These are phyloP conservation scores for Columba janthina DNA, from an alignment of 2,113 vertebrate species.

Conservation along the genomic window DNA sequence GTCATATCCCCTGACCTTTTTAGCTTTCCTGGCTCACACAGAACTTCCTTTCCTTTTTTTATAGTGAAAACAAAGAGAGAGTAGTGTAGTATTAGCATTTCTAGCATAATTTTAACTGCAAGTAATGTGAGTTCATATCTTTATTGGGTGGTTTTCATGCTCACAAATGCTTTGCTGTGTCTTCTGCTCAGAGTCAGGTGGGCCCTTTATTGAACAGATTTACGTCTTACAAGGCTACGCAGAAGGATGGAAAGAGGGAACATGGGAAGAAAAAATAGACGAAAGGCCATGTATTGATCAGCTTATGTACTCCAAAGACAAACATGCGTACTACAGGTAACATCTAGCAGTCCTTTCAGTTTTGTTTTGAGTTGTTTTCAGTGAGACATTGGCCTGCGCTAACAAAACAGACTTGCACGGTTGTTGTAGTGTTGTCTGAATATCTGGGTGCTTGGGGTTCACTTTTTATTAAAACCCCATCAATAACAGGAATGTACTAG, in stretches of 20 bases:
- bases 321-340: conserved; percentile 90
- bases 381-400: neutral
- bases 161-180: neutral
- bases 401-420: neutral
- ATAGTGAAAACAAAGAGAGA: neutral
- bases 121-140: neutral
- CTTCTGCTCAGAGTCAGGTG: conserved; percentile 86
- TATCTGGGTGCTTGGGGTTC: neutral
- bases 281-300: conserved; percentile 87
- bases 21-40: neutral
- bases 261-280: conserved; percentile 95
- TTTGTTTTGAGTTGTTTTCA: neutral
- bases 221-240: conserved; percentile 90
- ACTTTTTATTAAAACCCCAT: neutral
- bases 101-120: neutral
- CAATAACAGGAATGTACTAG: neutral
- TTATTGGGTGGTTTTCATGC: fast-evolving
- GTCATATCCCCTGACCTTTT: neutral
- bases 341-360: neutral
- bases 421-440: neutral
- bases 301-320: conserved; percentile 87
- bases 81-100: neutral
- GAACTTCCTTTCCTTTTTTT: neutral
- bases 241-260: conserved; percentile 95
- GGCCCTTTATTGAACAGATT: conserved; percentile 93